Evolutionary conservation across 2,113 vertebrate genomes (phyloP).

Genomic region (Cebus imitator): DNA sequence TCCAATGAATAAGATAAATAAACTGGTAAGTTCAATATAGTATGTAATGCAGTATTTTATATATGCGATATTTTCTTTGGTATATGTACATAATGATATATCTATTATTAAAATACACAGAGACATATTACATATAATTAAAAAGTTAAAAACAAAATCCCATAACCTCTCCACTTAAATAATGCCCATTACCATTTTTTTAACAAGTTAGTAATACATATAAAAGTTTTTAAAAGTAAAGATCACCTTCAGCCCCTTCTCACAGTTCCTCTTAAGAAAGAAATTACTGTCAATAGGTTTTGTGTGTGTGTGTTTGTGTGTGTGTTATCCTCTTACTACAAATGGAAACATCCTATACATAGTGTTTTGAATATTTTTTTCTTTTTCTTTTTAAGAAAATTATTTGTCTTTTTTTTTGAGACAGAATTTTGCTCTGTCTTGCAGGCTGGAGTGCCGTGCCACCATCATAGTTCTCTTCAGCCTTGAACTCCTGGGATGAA

Average conservation of each 20-base stretch:
- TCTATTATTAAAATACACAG: background rate
- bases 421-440: no score
- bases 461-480: no score
- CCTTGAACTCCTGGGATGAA: no score
- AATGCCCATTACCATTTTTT: background rate
- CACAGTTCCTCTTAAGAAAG: background rate
- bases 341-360: background rate
- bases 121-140: background rate
- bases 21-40: background rate
- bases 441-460: no score
- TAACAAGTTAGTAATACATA: background rate
- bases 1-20: background rate
- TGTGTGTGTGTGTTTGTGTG: rapidly evolving
- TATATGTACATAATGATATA: background rate
- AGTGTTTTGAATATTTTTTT: background rate
- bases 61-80: background rate
- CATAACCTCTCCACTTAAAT: background rate
- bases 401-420: no score
- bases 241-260: background rate
- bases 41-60: background rate
- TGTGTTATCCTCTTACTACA: background rate
- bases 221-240: background rate
- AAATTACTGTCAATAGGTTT: background rate
- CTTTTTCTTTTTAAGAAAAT: no score
- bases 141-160: background rate